Percentiles rank a stretch among this genome's conserved stretches.
Evolutionary conservation across 64 coral and sea anemone genomes (phyloP).

Genomic region (Montipora efflorescens): DNA sequence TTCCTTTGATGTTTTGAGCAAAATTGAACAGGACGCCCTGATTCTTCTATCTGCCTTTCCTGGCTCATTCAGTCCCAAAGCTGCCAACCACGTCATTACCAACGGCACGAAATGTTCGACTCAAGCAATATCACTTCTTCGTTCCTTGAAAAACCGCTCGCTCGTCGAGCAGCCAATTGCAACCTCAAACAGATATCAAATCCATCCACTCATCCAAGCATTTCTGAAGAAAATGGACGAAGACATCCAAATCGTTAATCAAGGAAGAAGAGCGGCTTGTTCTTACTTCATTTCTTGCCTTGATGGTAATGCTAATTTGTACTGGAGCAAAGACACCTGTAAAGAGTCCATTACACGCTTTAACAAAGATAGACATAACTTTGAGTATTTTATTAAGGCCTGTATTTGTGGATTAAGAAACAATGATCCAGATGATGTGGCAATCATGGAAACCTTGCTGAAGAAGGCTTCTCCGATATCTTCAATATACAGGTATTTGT

Average conservation of each 20-base stretch:
- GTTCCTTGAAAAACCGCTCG: slow-evolving; percentile 31
- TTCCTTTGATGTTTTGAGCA: slow-evolving; percentile 23
- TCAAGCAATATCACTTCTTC: slow-evolving; percentile 1
- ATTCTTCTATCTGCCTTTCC: slow-evolving; percentile 6
- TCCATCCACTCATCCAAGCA: slow-evolving; percentile 55
- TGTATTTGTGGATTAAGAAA: background rate
- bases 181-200: slow-evolving; percentile 2
- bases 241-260: background rate
- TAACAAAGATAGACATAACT: slow-evolving; percentile 42
- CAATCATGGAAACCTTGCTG: background rate
- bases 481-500: slow-evolving; percentile 2
- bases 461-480: slow-evolving; percentile 5
- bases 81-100: background rate
- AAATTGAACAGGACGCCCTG: background rate
- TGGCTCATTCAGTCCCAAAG: background rate
- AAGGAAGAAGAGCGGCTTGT: background rate
- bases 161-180: slow-evolving; percentile 17
- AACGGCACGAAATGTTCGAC: background rate
- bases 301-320: background rate
- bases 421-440: background rate
- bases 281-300: slow-evolving; percentile 18
- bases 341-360: slow-evolving; percentile 50
- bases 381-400: slow-evolving; percentile 50
- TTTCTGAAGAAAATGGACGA: slow-evolving; percentile 23
- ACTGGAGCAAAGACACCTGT: slow-evolving; percentile 42